phyloP scores from a whole-genome alignment of 2,113 vertebrate species.

The Mionectes macconnelli region DNA sequence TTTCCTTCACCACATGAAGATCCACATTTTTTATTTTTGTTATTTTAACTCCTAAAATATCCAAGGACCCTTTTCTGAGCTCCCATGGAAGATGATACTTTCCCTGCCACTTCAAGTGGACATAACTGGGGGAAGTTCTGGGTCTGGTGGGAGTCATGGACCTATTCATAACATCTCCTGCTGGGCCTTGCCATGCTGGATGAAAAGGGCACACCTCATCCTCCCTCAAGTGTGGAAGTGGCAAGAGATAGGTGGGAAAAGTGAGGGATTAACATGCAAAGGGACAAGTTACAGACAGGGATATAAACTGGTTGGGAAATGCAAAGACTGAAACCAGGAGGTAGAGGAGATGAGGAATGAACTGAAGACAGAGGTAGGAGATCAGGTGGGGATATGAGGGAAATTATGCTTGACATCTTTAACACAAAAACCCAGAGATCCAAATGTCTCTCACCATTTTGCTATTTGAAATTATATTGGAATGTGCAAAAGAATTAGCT shows the following conservation, averaged over 20 bases:
- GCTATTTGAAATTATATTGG: neutral
- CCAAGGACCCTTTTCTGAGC: neutral
- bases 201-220: neutral
- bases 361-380: neutral
- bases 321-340: neutral
- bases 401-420: neutral
- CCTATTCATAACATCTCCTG: neutral
- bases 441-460: neutral
- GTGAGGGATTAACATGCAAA: neutral
- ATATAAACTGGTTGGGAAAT: neutral
- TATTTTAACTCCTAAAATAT: neutral
- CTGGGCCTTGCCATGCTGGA: neutral
- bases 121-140: neutral
- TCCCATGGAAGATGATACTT: neutral
- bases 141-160: neutral
- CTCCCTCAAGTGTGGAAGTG: neutral
- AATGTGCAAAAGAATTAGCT: neutral
- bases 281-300: neutral
- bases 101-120: neutral
- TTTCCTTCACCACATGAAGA: neutral
- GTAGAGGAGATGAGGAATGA: neutral
- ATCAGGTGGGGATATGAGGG: neutral
- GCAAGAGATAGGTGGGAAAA: neutral
- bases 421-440: neutral
- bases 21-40: neutral